Conservation (phyloP, 2,797 vertebrate species). For the Cynopterus sphinx region DNA sequence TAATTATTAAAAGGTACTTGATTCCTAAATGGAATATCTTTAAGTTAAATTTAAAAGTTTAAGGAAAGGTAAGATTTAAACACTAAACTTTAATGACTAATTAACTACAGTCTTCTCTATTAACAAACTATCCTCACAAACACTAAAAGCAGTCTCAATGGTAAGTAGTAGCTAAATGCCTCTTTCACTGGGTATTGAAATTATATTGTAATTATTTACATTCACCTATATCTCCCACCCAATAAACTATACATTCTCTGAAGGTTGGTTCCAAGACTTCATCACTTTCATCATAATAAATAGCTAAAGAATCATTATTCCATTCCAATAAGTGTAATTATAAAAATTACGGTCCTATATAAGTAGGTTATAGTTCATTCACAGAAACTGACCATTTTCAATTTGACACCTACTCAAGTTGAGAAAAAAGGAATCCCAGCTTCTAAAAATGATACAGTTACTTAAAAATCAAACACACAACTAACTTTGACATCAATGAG, state of each 20-base stretch:
- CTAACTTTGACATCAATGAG: not conserved
- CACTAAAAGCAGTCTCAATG: not conserved
- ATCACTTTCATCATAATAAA: not conserved
- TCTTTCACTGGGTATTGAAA: not conserved
- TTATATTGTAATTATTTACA: not conserved
- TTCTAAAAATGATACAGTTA: constrained; percentile 24
- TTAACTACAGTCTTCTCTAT: not conserved
- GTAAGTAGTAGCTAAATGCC: not conserved
- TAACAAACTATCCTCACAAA: not conserved
- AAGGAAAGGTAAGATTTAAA: constrained; percentile 1
- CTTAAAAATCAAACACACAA: not conserved
- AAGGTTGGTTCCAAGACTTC: not conserved
- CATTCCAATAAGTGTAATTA: not conserved
- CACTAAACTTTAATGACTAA: not conserved
- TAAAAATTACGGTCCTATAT: not conserved
- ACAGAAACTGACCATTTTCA: constrained; percentile 17
- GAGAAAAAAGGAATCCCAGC: not conserved
- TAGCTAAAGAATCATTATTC: not conserved
- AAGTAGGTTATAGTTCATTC: constrained; percentile 8
- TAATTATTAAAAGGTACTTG: not conserved
- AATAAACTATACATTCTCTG: not conserved
- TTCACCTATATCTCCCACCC: not conserved
- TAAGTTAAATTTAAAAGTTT: not conserved
- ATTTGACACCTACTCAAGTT: not conserved
- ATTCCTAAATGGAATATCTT: constrained; percentile 37